Evolutionary conservation across 37 sponge, comb jelly and placozoan species (phyloP).

Genomic region (Theonella swinhoei): DNA sequence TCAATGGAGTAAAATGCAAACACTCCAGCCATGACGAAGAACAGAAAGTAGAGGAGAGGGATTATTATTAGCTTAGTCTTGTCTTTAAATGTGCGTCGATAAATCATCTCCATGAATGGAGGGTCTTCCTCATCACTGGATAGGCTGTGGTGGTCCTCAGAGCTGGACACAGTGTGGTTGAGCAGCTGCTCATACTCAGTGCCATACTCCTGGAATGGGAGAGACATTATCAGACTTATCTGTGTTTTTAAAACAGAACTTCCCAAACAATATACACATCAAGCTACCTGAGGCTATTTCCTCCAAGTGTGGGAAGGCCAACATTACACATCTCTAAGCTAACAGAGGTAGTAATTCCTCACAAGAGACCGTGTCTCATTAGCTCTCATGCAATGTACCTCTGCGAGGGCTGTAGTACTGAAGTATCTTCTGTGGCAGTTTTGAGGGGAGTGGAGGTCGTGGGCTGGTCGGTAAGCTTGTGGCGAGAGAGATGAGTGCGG

Average conservation of each 20-base stretch:
- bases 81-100: constrained; percentile 43
- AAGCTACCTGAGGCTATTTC: too few relatives aligned
- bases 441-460: too few relatives aligned
- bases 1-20: constrained; percentile 64
- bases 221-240: neutral
- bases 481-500: neutral
- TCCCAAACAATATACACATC: too few relatives aligned
- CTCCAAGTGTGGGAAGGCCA: too few relatives aligned
- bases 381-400: too few relatives aligned
- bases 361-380: too few relatives aligned
- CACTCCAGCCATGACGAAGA: constrained; percentile 37
- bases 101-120: constrained; percentile 10
- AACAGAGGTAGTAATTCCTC: too few relatives aligned
- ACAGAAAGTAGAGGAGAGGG: constrained; percentile 46
- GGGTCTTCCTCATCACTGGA: constrained; percentile 26
- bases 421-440: too few relatives aligned
- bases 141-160: neutral
- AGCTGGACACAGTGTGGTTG: neutral
- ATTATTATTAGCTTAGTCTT: constrained; percentile 32
- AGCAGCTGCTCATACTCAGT: neutral
- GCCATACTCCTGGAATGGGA: neutral
- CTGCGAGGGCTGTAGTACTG: too few relatives aligned
- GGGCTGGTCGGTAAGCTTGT: neutral
- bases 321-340: too few relatives aligned
- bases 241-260: neutral